Evolutionary conservation across 1,140 invertebrate genomes (phyloP).

Genomic region (Drosophila kepulauana): DNA sequence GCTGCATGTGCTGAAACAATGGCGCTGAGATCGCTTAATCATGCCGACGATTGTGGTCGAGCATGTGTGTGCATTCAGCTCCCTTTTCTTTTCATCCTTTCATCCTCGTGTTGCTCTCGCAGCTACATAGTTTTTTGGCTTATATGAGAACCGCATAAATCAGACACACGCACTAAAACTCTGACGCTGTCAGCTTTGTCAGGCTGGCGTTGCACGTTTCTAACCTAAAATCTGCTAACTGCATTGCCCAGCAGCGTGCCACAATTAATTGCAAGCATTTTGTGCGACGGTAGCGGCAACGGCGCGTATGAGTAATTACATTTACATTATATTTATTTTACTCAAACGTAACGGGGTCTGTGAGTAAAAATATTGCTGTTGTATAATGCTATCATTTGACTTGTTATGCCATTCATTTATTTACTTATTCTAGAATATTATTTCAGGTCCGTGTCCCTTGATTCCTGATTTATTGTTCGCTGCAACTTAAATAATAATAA

Average conservation of each 20-base stretch:
- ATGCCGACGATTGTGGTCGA: slow-evolving; percentile 71
- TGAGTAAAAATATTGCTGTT: neutral
- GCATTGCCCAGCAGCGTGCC: slow-evolving; percentile 46
- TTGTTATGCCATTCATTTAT: slow-evolving; percentile 2
- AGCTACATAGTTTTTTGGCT: slow-evolving; percentile 36
- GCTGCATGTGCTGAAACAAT: slow-evolving; percentile 67
- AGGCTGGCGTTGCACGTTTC: slow-evolving; percentile 44
- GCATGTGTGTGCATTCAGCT: slow-evolving; percentile 64
- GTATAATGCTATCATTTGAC: slow-evolving; percentile 2
- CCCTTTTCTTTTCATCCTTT: neutral
- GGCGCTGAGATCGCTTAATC: slow-evolving; percentile 82
- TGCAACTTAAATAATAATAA: slow-evolving; percentile 46
- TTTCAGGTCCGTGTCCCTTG: neutral
- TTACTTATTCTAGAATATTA: neutral
- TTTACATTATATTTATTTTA: slow-evolving; percentile 55
- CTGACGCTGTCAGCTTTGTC: slow-evolving; percentile 43
- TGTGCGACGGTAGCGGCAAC: slow-evolving; percentile 29
- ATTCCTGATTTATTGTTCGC: neutral
- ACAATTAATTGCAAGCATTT: slow-evolving; percentile 69
- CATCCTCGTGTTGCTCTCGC: neutral
- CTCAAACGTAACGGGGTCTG: slow-evolving; percentile 31
- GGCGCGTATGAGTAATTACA: slow-evolving; percentile 68
- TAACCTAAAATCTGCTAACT: slow-evolving; percentile 52
- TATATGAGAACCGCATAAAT: slow-evolving; percentile 72
- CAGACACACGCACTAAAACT: slow-evolving; percentile 65